These are phyloP conservation scores for Poecilia gillii DNA, from an alignment of 2,797 vertebrate species.

Conservation along the genomic window DNA sequence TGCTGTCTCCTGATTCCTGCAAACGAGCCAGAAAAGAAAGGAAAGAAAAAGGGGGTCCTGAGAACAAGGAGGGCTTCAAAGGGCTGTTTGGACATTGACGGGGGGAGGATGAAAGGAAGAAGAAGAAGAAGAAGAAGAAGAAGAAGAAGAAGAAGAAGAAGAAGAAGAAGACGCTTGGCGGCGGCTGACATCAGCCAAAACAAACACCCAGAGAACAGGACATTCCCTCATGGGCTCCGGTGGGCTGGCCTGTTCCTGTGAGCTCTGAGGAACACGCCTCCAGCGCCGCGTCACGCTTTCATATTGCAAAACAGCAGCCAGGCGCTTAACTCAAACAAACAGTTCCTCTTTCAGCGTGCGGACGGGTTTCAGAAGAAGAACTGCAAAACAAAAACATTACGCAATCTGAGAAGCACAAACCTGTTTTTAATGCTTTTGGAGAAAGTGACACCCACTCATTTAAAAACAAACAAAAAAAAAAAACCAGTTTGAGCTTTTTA, in stretches of 20 bases:
- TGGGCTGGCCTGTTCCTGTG: constrained; percentile 61
- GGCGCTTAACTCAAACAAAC: constrained; percentile 23
- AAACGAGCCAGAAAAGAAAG: constrained; percentile 32
- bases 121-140: constrained; percentile 41
- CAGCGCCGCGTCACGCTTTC: constrained; percentile 51
- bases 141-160: neutral
- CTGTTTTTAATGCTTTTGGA: constrained; percentile 7
- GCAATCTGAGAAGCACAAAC: neutral
- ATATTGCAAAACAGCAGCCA: constrained; percentile 58
- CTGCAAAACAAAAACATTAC: neutral
- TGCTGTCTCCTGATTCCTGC: constrained; percentile 17
- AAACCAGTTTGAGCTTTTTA: neutral
- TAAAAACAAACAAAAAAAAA: neutral
- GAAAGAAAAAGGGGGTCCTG: constrained; percentile 13
- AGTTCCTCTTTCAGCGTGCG: neutral
- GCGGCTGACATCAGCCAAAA: constrained; percentile 73
- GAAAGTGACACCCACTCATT: neutral
- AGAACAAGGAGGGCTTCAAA: constrained; percentile 53
- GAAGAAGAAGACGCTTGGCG: constrained; percentile 67
- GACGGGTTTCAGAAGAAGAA: neutral
- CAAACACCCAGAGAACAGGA: constrained; percentile 80
- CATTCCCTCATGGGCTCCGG: constrained; percentile 73
- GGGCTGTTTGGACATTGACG: constrained; percentile 42
- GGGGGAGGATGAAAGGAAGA: constrained; percentile 60
- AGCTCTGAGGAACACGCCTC: constrained; percentile 58